Conservation (phyloP, 2,888 invertebrate genomes). For the Portevinia maculata region DNA sequence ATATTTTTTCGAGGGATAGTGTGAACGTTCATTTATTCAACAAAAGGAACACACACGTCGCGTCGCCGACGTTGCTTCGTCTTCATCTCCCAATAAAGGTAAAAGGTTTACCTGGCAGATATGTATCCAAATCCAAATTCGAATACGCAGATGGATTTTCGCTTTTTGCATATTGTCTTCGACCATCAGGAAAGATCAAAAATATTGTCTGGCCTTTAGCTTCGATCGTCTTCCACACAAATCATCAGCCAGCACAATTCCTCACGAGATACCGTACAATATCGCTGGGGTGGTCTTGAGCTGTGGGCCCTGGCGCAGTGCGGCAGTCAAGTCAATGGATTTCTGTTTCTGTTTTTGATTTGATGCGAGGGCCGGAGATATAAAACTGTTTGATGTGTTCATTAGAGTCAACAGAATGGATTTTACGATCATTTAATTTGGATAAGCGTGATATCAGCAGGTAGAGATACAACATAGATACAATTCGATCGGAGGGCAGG, state of each 20-base stretch:
- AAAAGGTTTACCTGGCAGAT: slow-evolving; percentile 62
- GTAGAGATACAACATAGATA: slow-evolving; percentile 48
- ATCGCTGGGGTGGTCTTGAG: slow-evolving; percentile 67
- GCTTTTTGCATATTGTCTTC: slow-evolving; percentile 72
- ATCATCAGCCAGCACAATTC: slow-evolving; percentile 73
- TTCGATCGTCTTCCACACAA: slow-evolving; percentile 60
- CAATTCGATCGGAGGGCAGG: slow-evolving; percentile 1
- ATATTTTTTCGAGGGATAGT: slow-evolving; percentile 72
- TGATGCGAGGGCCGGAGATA: slow-evolving; percentile 57
- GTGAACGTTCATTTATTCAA: slow-evolving; percentile 70
- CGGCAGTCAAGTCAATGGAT: slow-evolving; percentile 68
- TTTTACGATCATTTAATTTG: slow-evolving; percentile 74
- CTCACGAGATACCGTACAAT: slow-evolving; percentile 59
- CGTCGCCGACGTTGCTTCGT: slow-evolving; percentile 35
- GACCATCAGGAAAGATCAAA: slow-evolving; percentile 45
- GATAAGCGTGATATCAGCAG: slow-evolving; percentile 73
- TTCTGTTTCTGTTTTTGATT: slow-evolving; percentile 41
- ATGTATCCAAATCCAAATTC: slow-evolving; percentile 27
- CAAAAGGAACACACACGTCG: slow-evolving; percentile 70
- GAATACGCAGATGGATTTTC: slow-evolving; percentile 65
- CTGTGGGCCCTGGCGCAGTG: slow-evolving; percentile 60
- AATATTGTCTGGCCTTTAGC: slow-evolving; percentile 60
- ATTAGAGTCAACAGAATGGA: slow-evolving; percentile 71
- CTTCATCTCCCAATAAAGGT: slow-evolving; percentile 50
- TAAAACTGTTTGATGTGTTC: slow-evolving; percentile 70